Base-by-base conservation (phyloP, 53 echinoderm and acorn worm species). In the Zoroaster sp. region DNA sequence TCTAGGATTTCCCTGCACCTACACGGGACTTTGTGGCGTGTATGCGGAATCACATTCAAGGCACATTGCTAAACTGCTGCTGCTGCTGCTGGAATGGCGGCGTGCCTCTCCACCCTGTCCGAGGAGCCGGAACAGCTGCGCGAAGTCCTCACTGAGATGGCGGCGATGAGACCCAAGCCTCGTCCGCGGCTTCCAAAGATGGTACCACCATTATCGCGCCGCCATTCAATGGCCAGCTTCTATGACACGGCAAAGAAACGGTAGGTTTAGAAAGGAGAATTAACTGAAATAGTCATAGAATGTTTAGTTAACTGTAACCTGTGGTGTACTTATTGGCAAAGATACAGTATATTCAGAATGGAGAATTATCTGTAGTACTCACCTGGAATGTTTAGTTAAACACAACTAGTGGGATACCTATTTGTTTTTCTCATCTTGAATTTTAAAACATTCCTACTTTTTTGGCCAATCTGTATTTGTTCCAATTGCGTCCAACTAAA, bases 221-320 rank as follows among this genome's bases (percentile, higher is more conserved):
- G 85, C 85, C 85, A 85, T 34, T 85, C 85, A 4, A 85, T 85
- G 85, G 85, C 85, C 85, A 85, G 85, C 45, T 85, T 85, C 71
- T 85, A 85, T 18, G 85, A 85, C 71, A 69, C 85, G 1, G 51
- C 47, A 35, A 85, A 49, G 52, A 85, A 46, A 71, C 85, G 85
- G 85, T 85, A 85, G 42, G 85, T 85, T 51, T 7, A 59, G 63
- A 59, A n/a, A n/a, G n/a, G n/a, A n/a, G n/a, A n/a, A n/a, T n/a
- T n/a, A n/a, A n/a, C n/a, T n/a, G n/a, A n/a, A n/a, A n/a, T n/a
- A n/a, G n/a, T n/a, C n/a, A n/a, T n/a, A n/a, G n/a, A n/a, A n/a
- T n/a, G n/a, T n/a, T n/a, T n/a, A n/a, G n/a, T n/a, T n/a, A n/a
- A n/a, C n/a, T n/a, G n/a, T n/a, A n/a, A n/a, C n/a, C n/a, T n/a